Percentiles rank a stretch among this genome's conserved stretches.
Conservation (phyloP, 2,797 vertebrate species). For the Platyrinchus mystaceus region DNA sequence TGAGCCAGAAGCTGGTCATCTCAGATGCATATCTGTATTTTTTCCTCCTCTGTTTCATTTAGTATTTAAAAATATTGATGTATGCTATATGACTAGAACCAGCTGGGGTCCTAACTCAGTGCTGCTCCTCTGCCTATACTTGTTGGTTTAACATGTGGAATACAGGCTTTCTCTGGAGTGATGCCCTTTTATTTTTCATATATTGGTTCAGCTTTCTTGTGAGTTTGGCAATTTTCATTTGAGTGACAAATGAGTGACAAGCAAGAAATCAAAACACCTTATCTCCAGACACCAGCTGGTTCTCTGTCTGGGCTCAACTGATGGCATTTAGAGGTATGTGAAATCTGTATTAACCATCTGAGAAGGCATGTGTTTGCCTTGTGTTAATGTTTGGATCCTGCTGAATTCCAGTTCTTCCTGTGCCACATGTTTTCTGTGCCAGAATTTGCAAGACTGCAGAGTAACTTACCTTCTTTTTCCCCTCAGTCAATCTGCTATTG, state of each 20-base stretch:
- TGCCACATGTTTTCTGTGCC: not conserved
- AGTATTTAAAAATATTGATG: not conserved
- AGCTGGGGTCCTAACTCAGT: not conserved
- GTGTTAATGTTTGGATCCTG: not conserved
- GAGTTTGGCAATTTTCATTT: not conserved
- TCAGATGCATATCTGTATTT: not conserved
- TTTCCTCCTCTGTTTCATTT: not conserved
- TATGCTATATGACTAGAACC: not conserved
- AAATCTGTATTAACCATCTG: constrained; percentile 23
- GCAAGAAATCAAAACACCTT: constrained; percentile 25
- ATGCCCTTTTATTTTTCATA: constrained; percentile 29
- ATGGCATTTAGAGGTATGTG: not conserved
- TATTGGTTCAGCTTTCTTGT: not conserved
- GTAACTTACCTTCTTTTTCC: not conserved
- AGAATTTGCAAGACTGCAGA: not conserved
- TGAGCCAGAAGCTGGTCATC: not conserved
- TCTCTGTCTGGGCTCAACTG: constrained; percentile 18
- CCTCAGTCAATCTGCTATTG: not conserved
- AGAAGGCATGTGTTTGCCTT: not conserved
- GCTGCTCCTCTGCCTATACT: not conserved
- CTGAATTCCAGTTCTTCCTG: not conserved
- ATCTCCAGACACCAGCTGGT: constrained; percentile 32
- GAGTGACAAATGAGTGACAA: constrained; percentile 16
- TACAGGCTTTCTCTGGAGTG: not conserved
- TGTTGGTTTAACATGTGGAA: not conserved